Base-by-base conservation (phyloP, 2,888 invertebrate genomes). In the Pterostichus madidus region DNA sequence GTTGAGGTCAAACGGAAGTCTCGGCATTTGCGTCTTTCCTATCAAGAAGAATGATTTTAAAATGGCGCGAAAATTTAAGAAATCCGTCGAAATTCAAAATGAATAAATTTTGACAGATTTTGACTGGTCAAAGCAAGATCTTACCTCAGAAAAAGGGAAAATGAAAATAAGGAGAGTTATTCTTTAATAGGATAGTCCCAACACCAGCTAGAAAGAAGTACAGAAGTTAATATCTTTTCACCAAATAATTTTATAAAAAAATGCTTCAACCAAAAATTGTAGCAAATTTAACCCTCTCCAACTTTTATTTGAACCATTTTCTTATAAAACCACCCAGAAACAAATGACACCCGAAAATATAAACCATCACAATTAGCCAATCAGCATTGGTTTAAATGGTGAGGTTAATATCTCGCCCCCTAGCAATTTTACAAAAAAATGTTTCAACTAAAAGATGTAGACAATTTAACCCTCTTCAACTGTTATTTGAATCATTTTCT, bases 1-100 rank as follows among this genome's bases (percentile, higher is more conserved):
- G 39, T 73, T 31, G 13, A 44, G n/a, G 24, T 89, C 88, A 90
- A 84, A 90, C 90, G 84, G 90, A 89, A 86, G 90, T 90, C 87
- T 90, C 90, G 85, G 90, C 90, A 84, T 90, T 90, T 88, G 87
- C 89, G 88, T 90, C 90, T 88, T 89, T 90, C 89, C 90, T 90
- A 87, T 79, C 89, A 89, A 77, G 71, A 44, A 76, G 83, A 68
- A 0, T 44, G 1, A 73, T 35, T 1, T 13, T 5, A 52, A 11
- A 24, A 61, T 24, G 24, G 24, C 24, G 24, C 24, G 24, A 24
- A 24, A 24, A 24, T 24, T 24, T 1, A 24, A n/a, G n/a, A n/a
- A n/a, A n/a, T n/a, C n/a, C n/a, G n/a, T n/a, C n/a, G n/a, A n/a
- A n/a, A n/a, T n/a, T n/a, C n/a, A n/a, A n/a, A n/a, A n/a, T n/a